phyloP scores from a whole-genome alignment of 2,113 vertebrate species.

The Tenrec ecaudatus region DNA sequence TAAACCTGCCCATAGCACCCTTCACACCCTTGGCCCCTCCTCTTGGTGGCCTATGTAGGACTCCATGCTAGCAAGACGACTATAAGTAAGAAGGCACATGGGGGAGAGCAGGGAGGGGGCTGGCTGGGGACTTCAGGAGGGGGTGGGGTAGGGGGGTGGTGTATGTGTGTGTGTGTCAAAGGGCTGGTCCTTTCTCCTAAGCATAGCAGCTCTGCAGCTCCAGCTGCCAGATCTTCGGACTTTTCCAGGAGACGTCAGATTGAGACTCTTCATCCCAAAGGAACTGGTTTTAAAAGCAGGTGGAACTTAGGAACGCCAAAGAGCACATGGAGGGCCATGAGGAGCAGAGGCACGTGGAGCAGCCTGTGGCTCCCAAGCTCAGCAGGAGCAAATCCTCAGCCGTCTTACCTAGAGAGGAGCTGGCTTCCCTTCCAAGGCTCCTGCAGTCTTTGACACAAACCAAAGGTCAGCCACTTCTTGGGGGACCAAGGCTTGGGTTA shows the following conservation, averaged over 20 bases:
- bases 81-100: neutral
- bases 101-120: too few species aligned
- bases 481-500: neutral
- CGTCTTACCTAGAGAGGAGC: too few species aligned
- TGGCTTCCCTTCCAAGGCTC: neutral
- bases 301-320: neutral
- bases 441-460: neutral
- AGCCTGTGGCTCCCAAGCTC: neutral
- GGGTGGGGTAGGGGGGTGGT: too few species aligned
- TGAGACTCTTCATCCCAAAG: neutral
- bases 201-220: neutral
- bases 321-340: neutral
- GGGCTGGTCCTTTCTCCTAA: too few species aligned
- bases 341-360: neutral
- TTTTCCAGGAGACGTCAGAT: neutral
- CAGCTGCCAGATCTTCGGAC: neutral
- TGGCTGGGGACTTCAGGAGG: too few species aligned
- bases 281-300: neutral
- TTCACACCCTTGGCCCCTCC: neutral
- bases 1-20: neutral
- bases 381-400: too few species aligned
- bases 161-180: too few species aligned
- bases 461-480: neutral
- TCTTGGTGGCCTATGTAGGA: neutral
- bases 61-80: too few species aligned